These are phyloP conservation scores for Xiphorhynchus elegans DNA, from an alignment of 2,113 vertebrate genomes.

Conservation along the genomic window DNA sequence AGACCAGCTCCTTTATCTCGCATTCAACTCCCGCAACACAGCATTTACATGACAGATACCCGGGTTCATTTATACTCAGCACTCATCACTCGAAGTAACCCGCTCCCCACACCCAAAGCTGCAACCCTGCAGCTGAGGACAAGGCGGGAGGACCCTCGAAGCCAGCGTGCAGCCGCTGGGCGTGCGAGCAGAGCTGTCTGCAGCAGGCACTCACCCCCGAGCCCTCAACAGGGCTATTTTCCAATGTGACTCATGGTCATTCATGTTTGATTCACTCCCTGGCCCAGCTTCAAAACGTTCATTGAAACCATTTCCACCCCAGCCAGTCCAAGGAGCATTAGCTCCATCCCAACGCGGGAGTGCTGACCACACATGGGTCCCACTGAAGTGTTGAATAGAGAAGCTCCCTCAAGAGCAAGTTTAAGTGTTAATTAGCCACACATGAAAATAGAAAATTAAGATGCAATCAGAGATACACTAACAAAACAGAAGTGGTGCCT, in stretches of 20 bases:
- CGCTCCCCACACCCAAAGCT: neutral
- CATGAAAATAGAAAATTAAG: neutral
- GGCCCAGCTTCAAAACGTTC: slow-evolving; percentile 41
- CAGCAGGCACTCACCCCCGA: neutral
- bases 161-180: fast-evolving
- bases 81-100: neutral
- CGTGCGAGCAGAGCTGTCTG: neutral
- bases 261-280: slow-evolving; percentile 58
- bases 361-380: neutral
- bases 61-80: neutral
- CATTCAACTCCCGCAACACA: neutral
- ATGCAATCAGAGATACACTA: neutral
- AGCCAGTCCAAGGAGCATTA: neutral
- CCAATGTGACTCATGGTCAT: slow-evolving; percentile 62
- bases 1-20: neutral
- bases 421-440: slow-evolving; percentile 6
- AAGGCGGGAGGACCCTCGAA: neutral
- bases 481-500: neutral
- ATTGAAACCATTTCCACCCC: slow-evolving; percentile 23
- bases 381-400: neutral
- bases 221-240: neutral
- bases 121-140: neutral
- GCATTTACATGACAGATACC: neutral
- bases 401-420: neutral
- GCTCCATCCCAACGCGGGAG: neutral